phyloP scores from a whole-genome alignment of 2,113 vertebrate species.

The Hiodon tergisus region DNA sequence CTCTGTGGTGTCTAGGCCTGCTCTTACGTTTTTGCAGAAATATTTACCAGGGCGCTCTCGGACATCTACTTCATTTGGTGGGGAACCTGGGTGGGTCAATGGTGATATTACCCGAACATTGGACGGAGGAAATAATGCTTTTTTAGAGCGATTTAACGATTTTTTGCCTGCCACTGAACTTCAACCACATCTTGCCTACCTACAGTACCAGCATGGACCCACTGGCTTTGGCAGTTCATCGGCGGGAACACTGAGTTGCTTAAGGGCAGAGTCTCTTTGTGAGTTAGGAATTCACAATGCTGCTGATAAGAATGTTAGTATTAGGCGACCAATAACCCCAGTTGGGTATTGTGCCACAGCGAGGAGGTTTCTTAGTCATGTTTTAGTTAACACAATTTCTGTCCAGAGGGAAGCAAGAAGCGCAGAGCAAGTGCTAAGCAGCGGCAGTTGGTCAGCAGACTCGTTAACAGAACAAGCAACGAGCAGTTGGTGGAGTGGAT shows the following conservation, averaged over 20 bases:
- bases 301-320: conserved; percentile 1
- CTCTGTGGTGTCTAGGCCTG: conserved; percentile 56
- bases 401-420: conserved; percentile 28
- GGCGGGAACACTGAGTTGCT: conserved; percentile 31
- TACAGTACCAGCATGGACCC: conserved; percentile 34
- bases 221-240: neutral
- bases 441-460: conserved; percentile 16
- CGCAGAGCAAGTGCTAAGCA: neutral
- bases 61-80: neutral
- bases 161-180: conserved; percentile 30
- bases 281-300: conserved; percentile 41
- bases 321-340: conserved; percentile 23
- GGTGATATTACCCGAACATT: conserved; percentile 21
- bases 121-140: conserved; percentile 24
- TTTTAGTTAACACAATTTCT: conserved; percentile 30
- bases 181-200: conserved; percentile 28
- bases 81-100: neutral
- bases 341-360: conserved; percentile 12
- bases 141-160: conserved; percentile 41
- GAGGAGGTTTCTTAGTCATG: conserved; percentile 39
- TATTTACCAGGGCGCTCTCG: conserved; percentile 40
- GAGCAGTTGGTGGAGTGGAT: conserved; percentile 42
- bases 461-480: neutral
- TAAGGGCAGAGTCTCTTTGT: conserved; percentile 36
- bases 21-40: conserved; percentile 48